These are phyloP conservation scores for Spilosoma lubricipeda DNA, from an alignment of 2,888 invertebrate genomes.

Conservation along the genomic window DNA sequence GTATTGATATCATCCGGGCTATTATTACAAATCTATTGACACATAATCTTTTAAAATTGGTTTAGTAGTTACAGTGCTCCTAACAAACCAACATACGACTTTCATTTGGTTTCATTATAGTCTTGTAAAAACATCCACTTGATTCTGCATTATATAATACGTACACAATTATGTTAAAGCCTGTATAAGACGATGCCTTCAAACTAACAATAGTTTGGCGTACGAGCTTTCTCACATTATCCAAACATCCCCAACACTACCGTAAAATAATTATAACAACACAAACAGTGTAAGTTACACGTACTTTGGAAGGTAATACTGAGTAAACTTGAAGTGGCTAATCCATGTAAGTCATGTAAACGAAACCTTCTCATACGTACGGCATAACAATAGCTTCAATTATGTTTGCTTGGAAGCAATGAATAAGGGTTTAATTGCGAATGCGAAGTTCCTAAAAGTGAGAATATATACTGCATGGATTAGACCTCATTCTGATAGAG, in stretches of 20 bases:
- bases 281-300: constrained; percentile 22
- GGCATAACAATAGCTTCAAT: constrained; percentile 5
- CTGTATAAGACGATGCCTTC: background rate
- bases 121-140: no score
- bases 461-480: no score
- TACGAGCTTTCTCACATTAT: background rate
- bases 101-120: no score
- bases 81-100: no score
- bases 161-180: no score
- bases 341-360: constrained; percentile 36
- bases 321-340: constrained; percentile 37
- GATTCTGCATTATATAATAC: no score
- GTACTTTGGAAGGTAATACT: constrained; percentile 39
- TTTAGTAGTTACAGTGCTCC: no score
- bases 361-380: constrained; percentile 25
- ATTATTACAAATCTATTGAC: no score
- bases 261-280: constrained; percentile 33
- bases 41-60: no score
- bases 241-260: constrained; percentile 7
- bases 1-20: no score
- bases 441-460: background rate
- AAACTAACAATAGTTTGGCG: background rate
- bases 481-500: no score
- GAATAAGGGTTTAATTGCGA: background rate
- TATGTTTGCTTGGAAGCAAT: background rate